Evolutionary conservation across 2,888 invertebrate species (phyloP).

Genomic region (Nineta flava): DNA sequence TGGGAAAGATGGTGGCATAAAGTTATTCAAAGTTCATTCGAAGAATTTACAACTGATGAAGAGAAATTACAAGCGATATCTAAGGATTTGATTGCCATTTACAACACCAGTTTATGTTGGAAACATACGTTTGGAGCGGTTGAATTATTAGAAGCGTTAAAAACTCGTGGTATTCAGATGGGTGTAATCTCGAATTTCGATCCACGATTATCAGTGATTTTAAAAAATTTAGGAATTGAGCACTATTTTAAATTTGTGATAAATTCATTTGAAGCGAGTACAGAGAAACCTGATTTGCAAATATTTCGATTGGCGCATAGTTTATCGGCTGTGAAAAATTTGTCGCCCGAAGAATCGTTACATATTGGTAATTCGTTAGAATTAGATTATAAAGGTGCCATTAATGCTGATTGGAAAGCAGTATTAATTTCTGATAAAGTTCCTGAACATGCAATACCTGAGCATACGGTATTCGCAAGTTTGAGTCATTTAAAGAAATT

Average conservation of each 20-base stretch:
- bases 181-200: conserved; percentile 86
- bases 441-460: too few species aligned
- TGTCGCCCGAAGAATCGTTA: conserved; percentile 46
- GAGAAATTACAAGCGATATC: conserved; percentile 35
- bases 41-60: conserved; percentile 27
- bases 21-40: conserved; percentile 48
- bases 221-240: conserved; percentile 46
- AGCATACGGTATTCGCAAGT: too few species aligned
- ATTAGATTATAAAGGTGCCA: conserved; percentile 66
- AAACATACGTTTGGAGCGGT: conserved; percentile 44
- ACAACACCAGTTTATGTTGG: conserved; percentile 60
- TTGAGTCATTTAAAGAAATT: too few species aligned
- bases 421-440: conserved; percentile 23
- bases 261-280: conserved; percentile 57
- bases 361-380: conserved; percentile 69
- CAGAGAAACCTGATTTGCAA: conserved; percentile 54
- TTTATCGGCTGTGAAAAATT: conserved; percentile 25
- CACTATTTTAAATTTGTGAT: conserved; percentile 66
- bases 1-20: conserved; percentile 76
- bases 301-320: conserved; percentile 54
- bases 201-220: conserved; percentile 53
- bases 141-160: conserved; percentile 45
- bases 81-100: conserved; percentile 47
- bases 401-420: conserved; percentile 59
- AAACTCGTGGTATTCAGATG: conserved; percentile 30